phyloP scores from a whole-genome alignment of 2,797 vertebrate species.

The Poeciliopsis paucimaculata region DNA sequence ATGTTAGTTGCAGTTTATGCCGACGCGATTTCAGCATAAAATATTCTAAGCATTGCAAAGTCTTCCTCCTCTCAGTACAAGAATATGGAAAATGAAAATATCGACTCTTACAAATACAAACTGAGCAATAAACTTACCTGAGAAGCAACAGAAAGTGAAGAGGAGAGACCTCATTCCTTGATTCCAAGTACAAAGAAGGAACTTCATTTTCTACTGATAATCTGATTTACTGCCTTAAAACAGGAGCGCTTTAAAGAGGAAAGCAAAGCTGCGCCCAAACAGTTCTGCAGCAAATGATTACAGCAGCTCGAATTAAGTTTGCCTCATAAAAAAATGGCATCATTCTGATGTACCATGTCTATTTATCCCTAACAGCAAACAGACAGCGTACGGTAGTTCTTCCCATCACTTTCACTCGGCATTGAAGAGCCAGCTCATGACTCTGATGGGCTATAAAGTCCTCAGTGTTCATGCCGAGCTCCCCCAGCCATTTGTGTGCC shows the following conservation, averaged over 20 bases:
- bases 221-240: slow-evolving; percentile 28
- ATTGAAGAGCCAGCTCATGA: slow-evolving; percentile 35
- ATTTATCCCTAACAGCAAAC: slow-evolving; percentile 4
- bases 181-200: slow-evolving; percentile 7
- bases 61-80: background rate
- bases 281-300: slow-evolving; percentile 8
- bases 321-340: slow-evolving; percentile 3
- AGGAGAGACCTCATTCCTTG: slow-evolving; percentile 59
- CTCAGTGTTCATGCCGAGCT: slow-evolving; percentile 19
- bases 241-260: background rate
- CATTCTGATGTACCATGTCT: background rate
- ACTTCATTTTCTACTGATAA: slow-evolving; percentile 17
- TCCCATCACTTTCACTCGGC: background rate
- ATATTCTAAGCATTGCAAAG: background rate
- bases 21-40: too few species aligned
- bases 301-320: slow-evolving; percentile 15
- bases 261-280: slow-evolving; percentile 8
- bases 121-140: slow-evolving; percentile 52
- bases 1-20: background rate
- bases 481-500: background rate
- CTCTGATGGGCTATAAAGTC: slow-evolving; percentile 16
- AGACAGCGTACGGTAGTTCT: background rate
- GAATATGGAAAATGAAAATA: background rate
- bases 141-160: slow-evolving; percentile 42
- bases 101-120: background rate